phyloP scores from a whole-genome alignment of 2,797 vertebrate genomes.

The Anguilla megastoma region DNA sequence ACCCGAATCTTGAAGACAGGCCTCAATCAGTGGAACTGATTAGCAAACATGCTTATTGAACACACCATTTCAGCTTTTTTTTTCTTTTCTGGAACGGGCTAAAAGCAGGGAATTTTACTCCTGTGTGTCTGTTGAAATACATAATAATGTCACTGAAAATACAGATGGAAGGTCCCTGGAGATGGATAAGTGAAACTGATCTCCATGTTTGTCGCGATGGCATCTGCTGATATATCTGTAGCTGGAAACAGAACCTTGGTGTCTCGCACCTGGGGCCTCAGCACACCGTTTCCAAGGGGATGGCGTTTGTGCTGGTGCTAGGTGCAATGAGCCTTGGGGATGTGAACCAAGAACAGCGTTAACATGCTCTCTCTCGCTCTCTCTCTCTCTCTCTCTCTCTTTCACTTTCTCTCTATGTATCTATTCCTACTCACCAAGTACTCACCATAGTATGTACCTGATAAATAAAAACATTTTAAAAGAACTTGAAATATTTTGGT shows the following conservation, averaged over 20 bases:
- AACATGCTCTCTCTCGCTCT: constrained; percentile 6
- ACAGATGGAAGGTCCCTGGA: not conserved
- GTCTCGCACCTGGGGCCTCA: constrained; percentile 45
- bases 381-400: not conserved
- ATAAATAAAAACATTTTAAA: no score
- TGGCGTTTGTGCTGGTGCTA: constrained; percentile 44
- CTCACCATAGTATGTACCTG: not conserved
- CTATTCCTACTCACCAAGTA: not conserved
- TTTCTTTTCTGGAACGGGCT: not conserved
- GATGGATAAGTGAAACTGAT: not conserved
- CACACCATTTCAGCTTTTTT: not conserved
- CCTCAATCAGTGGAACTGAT: not conserved
- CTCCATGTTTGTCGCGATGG: not conserved
- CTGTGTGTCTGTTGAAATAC: not conserved
- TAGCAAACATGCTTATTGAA: not conserved
- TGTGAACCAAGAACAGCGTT: constrained; percentile 34
- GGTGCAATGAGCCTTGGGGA: constrained; percentile 41
- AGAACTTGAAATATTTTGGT: no score
- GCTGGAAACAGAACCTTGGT: constrained; percentile 32
- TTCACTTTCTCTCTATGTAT: not conserved
- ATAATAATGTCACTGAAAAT: not conserved
- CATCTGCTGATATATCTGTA: constrained; percentile 3
- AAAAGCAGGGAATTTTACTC: not conserved
- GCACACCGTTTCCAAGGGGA: constrained; percentile 60
- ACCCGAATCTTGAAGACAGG: not conserved